Base-by-base conservation (phyloP, 2,113 vertebrate species). In the Pachypanchax playfairii region DNA sequence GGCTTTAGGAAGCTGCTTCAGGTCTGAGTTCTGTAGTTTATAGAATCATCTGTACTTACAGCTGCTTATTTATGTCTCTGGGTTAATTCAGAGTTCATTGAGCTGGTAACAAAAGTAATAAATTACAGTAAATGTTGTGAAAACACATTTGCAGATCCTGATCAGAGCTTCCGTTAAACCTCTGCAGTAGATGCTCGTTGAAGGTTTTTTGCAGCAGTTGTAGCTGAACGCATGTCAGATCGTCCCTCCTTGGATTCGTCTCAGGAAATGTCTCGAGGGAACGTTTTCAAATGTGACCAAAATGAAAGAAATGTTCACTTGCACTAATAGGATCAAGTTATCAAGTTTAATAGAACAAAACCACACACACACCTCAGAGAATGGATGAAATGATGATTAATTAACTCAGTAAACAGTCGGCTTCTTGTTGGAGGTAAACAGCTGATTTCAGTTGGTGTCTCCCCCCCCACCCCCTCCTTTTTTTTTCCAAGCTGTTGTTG, bases 61-160 rank as follows among this genome's bases (percentile, higher is more conserved):
- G 18, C 10, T 33, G 8, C 26, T 29, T 3, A 7, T 46, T 43
- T 18, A 60, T 49, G 22, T 66, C 41, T 56, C 53, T 31, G 56
- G 18, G 38, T n/a, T n/a, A n/a, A n/a, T n/a, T n/a, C n/a, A n/a
- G n/a, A n/a, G n/a, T n/a, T n/a, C n/a, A n/a, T n/a, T n/a, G n/a
- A n/a, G n/a, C n/a, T n/a, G n/a, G n/a, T n/a, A n/a, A n/a, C n/a
- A n/a, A n/a, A n/a, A n/a, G n/a, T n/a, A n/a, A n/a, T n/a, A n/a
- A n/a, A n/a, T n/a, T n/a, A n/a, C n/a, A n/a, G n/a, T n/a, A n/a
- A n/a, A n/a, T n/a, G n/a, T n/a, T n/a, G n/a, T n/a, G n/a, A n/a
- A n/a, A n/a, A n/a, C n/a, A n/a, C n/a, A 22, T n/a, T 50, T 65
- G 29, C 33, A 5, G 52, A 65, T 42, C 49, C 65, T 62, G 70